Conservation (phyloP, 1,140 invertebrate genomes). For the Drosophila funebris region DNA sequence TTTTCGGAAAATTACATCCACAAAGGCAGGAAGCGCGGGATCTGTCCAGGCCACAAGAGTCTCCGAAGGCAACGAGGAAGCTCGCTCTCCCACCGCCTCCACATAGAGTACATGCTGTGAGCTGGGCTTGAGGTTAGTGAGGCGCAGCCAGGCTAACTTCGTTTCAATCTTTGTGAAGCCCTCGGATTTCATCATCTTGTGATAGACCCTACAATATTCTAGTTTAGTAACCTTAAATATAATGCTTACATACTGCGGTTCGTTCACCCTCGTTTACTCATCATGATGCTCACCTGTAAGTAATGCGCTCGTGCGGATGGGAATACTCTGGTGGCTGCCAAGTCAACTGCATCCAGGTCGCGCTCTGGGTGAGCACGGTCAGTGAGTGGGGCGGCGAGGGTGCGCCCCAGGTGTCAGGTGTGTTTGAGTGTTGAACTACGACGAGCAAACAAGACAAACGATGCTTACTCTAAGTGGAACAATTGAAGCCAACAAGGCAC, state of each 20-base stretch:
- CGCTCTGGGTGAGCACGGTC: conserved; percentile 89
- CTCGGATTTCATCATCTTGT: conserved; percentile 87
- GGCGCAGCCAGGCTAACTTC: conserved; percentile 87
- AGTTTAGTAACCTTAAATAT: background rate
- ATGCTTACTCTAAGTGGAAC: conserved; percentile 4
- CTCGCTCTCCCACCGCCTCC: conserved; percentile 87
- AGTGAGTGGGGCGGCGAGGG: conserved; percentile 91
- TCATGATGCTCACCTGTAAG: conserved; percentile 88
- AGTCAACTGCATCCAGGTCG: conserved; percentile 90
- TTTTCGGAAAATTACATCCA: conserved; percentile 87
- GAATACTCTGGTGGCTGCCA: conserved; percentile 93
- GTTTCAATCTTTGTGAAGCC: conserved; percentile 87
- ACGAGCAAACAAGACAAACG: conserved; percentile 7
- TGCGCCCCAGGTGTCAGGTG: conserved; percentile 85
- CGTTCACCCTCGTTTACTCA: no score
- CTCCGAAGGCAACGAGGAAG: conserved; percentile 89
- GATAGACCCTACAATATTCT: conserved; percentile 86
- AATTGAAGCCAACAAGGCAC: background rate
- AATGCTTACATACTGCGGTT: no score
- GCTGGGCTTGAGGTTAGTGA: conserved; percentile 89
- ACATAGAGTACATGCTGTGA: conserved; percentile 91
- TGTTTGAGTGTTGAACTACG: conserved; percentile 43
- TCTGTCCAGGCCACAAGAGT: conserved; percentile 93
- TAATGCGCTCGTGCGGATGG: conserved; percentile 89
- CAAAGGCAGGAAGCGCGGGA: conserved; percentile 92